A percentile compares a stretch with the other conserved stretches of the same genome.
Evolutionary conservation across 2,113 vertebrate species (phyloP).

Genomic region (Riparia riparia): DNA sequence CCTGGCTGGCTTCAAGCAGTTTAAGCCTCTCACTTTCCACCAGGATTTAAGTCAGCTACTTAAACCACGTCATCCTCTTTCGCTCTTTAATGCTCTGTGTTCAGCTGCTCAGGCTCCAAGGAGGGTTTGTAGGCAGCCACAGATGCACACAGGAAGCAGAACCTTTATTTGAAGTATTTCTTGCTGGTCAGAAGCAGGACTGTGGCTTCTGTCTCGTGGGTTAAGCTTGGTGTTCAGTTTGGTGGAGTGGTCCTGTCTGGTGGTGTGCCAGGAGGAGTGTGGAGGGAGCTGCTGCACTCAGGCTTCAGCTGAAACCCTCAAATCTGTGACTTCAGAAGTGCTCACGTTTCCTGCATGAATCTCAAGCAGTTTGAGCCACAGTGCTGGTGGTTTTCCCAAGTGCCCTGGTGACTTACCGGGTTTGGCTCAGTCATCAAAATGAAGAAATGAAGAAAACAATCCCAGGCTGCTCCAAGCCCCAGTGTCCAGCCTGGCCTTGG

Average conservation of each 20-base stretch:
- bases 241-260: neutral
- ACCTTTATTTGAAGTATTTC: neutral
- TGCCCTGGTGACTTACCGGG: neutral
- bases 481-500: neutral
- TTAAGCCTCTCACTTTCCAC: neutral
- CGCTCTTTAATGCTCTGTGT: neutral
- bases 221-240: neutral
- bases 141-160: neutral
- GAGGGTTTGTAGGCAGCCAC: neutral
- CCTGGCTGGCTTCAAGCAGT: neutral
- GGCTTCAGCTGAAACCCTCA: neutral
- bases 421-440: neutral
- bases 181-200: neutral
- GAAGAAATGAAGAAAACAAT: neutral
- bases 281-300: neutral
- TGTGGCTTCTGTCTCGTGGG: neutral
- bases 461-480: fast-evolving
- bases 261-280: neutral
- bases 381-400: neutral
- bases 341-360: neutral
- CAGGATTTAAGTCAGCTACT: neutral
- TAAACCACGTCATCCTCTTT: neutral
- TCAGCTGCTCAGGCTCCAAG: neutral
- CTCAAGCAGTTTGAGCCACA: neutral
- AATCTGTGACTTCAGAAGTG: neutral